A percentile compares a stretch with the other conserved stretches of the same genome.
Conservation (phyloP, 2,113 vertebrate species). For the Urocolius indicus region DNA sequence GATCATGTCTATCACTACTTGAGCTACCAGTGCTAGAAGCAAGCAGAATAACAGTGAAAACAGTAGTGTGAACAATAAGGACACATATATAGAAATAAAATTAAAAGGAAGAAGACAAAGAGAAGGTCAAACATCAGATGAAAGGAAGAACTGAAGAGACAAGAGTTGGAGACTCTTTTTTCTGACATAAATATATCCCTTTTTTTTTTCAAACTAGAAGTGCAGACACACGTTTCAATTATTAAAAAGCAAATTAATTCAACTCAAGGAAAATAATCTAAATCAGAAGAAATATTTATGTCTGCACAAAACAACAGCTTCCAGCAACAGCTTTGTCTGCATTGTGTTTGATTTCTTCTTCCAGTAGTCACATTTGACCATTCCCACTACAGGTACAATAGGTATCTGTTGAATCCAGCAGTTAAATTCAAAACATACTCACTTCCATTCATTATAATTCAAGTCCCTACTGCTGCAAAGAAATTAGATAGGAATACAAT, state of each 20-base stretch:
- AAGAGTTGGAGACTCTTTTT: background rate
- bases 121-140: constrained; percentile 25
- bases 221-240: background rate
- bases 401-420: background rate
- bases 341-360: background rate
- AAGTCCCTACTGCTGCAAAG: background rate
- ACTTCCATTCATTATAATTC: background rate
- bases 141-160: background rate
- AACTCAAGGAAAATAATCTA: constrained; percentile 10
- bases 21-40: constrained; percentile 34
- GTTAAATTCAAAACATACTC: background rate
- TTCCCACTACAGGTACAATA: background rate
- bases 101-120: background rate
- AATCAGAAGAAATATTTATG: background rate
- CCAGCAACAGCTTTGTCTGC: background rate
- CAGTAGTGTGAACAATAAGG: background rate
- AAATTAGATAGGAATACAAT: background rate
- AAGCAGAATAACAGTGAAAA: background rate
- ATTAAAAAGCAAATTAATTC: background rate
- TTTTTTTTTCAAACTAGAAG: background rate
- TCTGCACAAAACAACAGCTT: background rate
- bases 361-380: background rate
- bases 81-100: background rate
- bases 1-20: background rate
- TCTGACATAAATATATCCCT: background rate